A percentile compares a stretch with the other conserved stretches of the same genome.
Evolutionary conservation across 2,888 invertebrate species (phyloP).

Genomic region (Digitonthophagus gazella): DNA sequence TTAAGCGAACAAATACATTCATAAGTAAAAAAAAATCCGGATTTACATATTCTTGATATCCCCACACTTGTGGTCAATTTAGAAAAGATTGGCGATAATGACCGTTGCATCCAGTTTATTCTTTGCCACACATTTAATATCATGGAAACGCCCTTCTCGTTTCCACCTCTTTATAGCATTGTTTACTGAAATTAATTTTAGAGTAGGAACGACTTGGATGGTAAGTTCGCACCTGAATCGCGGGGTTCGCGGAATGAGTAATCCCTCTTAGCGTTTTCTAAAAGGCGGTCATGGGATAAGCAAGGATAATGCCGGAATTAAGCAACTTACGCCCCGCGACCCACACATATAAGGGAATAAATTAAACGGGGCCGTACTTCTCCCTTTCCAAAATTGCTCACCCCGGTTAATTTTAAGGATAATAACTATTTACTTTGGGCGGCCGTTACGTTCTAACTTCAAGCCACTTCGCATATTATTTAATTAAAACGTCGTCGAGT

Average conservation of each 20-base stretch:
- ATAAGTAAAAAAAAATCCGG: too few relatives aligned
- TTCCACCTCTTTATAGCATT: too few relatives aligned
- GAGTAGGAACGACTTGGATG: too few relatives aligned
- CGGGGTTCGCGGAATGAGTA: neutral
- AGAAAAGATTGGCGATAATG: too few relatives aligned
- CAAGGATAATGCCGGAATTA: constrained; percentile 35
- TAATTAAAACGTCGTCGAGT: constrained; percentile 30
- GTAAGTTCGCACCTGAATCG: neutral
- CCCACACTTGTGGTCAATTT: too few relatives aligned
- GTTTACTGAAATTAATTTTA: too few relatives aligned
- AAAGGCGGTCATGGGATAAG: constrained; percentile 30
- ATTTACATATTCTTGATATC: too few relatives aligned
- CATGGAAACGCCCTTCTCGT: too few relatives aligned
- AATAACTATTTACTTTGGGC: constrained; percentile 37
- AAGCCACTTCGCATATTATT: constrained; percentile 31
- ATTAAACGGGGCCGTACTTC: constrained; percentile 33
- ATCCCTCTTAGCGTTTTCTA: constrained; percentile 25
- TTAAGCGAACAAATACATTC: too few relatives aligned
- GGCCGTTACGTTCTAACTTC: constrained; percentile 33
- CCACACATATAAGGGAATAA: constrained; percentile 38
- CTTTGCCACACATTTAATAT: too few relatives aligned
- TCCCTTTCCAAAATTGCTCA: constrained; percentile 32
- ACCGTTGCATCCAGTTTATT: too few relatives aligned
- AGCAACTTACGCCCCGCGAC: constrained; percentile 34
- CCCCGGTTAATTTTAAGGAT: constrained; percentile 36